A percentile compares a stretch with the other conserved stretches of the same genome.
These are phyloP conservation scores for Aricia artaxerxes DNA, from an alignment of 2,888 invertebrate genomes.

Conservation along the genomic window DNA sequence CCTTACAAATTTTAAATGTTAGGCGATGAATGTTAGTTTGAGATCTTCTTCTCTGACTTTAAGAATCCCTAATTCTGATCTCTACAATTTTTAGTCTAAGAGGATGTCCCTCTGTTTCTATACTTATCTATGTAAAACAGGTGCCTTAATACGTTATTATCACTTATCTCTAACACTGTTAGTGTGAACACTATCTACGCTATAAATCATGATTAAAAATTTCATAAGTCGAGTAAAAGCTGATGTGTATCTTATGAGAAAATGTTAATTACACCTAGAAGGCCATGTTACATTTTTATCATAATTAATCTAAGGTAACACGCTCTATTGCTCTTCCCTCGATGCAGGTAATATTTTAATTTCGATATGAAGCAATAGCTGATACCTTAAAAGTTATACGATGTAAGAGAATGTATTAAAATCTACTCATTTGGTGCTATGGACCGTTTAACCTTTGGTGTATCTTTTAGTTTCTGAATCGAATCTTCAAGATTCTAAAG, in stretches of 20 bases:
- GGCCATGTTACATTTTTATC: constrained; percentile 20
- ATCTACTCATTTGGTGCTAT: no score
- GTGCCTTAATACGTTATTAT: constrained; percentile 21
- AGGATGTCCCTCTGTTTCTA: not conserved
- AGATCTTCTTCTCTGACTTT: no score
- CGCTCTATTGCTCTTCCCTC: constrained; percentile 4
- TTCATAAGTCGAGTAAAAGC: constrained; percentile 18
- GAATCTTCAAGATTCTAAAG: no score
- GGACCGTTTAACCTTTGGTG: no score
- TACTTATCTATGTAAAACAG: constrained; percentile 18
- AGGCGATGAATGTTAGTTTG: no score
- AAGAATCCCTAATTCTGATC: no score
- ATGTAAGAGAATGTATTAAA: no score
- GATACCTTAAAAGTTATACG: no score
- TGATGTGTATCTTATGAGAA: constrained; percentile 21
- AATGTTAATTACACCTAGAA: constrained; percentile 25
- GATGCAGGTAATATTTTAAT: not conserved
- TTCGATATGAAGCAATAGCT: not conserved
- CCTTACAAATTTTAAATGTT: no score
- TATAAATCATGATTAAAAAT: constrained; percentile 27
- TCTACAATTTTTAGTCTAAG: not conserved
- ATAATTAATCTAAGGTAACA: constrained; percentile 11
- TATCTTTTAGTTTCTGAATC: no score
- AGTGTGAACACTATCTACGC: constrained; percentile 20
- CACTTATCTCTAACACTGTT: constrained; percentile 24